Percentiles rank a stretch among this genome's conserved stretches.
Conservation (phyloP, 2,797 vertebrate genomes). For the Crypturellus tataupa region DNA sequence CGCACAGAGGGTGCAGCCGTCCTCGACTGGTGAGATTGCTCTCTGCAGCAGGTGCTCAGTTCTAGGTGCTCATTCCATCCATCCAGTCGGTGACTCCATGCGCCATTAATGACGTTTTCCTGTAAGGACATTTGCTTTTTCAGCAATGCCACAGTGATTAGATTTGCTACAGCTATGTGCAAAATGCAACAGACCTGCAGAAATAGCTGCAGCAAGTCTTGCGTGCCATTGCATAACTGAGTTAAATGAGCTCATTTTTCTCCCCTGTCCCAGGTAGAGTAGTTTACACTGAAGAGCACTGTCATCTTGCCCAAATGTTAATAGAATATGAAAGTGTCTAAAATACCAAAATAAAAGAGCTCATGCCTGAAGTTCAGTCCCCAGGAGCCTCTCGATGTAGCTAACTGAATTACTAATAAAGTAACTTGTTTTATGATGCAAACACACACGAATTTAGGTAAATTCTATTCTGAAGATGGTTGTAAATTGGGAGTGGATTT, state of each 20-base stretch:
- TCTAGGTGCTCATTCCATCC: conserved; percentile 24
- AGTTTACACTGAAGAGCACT: conserved; percentile 1
- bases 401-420: neutral
- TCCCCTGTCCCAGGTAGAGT: neutral
- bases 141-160: neutral
- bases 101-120: conserved; percentile 20
- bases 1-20: neutral
- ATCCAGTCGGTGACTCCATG: neutral
- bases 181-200: conserved; percentile 35
- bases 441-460: neutral
- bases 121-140: conserved; percentile 51
- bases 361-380: neutral
- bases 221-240: conserved; percentile 1
- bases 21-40: neutral
- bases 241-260: conserved; percentile 15
- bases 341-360: neutral
- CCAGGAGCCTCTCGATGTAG: neutral
- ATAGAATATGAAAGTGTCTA: conserved; percentile 7
- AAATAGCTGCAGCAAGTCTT: neutral
- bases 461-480: neutral
- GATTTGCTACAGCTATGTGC: neutral
- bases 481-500: neutral
- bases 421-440: neutral
- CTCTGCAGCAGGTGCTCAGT: conserved; percentile 12
- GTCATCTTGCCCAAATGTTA: conserved; percentile 20